Evolutionary conservation across 1,140 invertebrate species (phyloP), one percentile per base, ranked within the genome.

Genomic region (Phocides pigmalion): DNA sequence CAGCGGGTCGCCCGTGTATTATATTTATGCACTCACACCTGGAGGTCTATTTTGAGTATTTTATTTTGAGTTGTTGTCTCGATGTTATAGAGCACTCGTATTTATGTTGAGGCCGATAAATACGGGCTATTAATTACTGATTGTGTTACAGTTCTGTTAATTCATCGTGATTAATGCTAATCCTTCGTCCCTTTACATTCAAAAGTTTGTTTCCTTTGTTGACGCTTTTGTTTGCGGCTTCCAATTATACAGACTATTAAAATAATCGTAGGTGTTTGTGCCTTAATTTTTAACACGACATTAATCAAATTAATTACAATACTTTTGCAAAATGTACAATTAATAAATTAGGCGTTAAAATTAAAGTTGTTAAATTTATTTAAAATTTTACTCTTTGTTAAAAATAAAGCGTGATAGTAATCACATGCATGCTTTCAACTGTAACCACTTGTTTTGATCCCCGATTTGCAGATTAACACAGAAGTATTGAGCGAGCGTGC

Each of bases 1-100:
- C 89, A 89, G 89, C 89, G 84, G 89, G 89, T 87, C 76, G 85
- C 65, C 88, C 67, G 75, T 81, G 74, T 79, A 79, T 76, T 82
- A 84, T 89, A 89, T 90, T 89, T 89, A 90, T 89, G 87, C 79
- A 84, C 74, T 87, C 88, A 83, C 89, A 89, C 87, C 82, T 87
- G 87, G 89, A 87, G 89, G 89, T 91, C 88, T 79, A 58, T 68
- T 66, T 66, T 68, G 53, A 70, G 72, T 81, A 78, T 87, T 90
- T 87, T 82, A 84, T 87, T 89, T 75, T 70, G 76, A 77, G 72
- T 79, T 76, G 69, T 76, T 84, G 74, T 72, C 80, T 77, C 66
- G 75, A 79, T 78, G 64, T 73, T 77, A 83, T 87, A 83, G 77
- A 82, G 74, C 76, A 81, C 78, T 80, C 70, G 72, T 84, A 87